Conservation (phyloP, 2,113 vertebrate species). For the Planiliza haematocheilus region DNA sequence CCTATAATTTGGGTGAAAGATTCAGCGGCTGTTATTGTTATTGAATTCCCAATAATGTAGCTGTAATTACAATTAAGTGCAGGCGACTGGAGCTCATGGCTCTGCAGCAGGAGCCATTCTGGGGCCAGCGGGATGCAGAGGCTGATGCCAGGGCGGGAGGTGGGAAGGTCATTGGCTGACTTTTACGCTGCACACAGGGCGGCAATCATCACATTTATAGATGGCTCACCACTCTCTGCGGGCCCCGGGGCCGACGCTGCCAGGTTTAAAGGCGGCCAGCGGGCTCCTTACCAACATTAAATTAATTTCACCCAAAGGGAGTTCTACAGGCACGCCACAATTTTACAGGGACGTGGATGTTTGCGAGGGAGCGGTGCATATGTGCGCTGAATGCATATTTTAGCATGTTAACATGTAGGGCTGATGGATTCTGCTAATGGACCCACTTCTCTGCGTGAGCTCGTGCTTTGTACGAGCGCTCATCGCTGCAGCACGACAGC, state of each 20-base stretch:
- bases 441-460: not conserved
- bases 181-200: slow-evolving; percentile 58
- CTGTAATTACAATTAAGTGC: slow-evolving; percentile 63
- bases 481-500: slow-evolving; percentile 5
- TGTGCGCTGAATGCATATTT: slow-evolving; percentile 10
- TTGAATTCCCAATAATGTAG: slow-evolving; percentile 73
- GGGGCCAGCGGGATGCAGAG: slow-evolving; percentile 53
- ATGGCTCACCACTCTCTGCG: slow-evolving; percentile 35
- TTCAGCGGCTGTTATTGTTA: slow-evolving; percentile 74
- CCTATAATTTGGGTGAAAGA: slow-evolving; percentile 77
- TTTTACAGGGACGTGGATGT: slow-evolving; percentile 27
- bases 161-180: slow-evolving; percentile 55
- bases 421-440: slow-evolving; percentile 43
- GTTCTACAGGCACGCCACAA: slow-evolving; percentile 30
- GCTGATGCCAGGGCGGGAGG: slow-evolving; percentile 59
- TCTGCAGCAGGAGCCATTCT: slow-evolving; percentile 43
- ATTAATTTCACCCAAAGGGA: slow-evolving; percentile 60
- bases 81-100: slow-evolving; percentile 48
- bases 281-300: slow-evolving; percentile 73
- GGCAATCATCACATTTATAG: slow-evolving; percentile 73
- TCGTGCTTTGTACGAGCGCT: not conserved
- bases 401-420: slow-evolving; percentile 4
- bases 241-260: slow-evolving; percentile 43
- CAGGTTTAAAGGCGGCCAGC: slow-evolving; percentile 68
- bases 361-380: not conserved